These are phyloP conservation scores for Myotis daubentonii DNA, from an alignment of 2,797 vertebrate species.

Conservation along the genomic window DNA sequence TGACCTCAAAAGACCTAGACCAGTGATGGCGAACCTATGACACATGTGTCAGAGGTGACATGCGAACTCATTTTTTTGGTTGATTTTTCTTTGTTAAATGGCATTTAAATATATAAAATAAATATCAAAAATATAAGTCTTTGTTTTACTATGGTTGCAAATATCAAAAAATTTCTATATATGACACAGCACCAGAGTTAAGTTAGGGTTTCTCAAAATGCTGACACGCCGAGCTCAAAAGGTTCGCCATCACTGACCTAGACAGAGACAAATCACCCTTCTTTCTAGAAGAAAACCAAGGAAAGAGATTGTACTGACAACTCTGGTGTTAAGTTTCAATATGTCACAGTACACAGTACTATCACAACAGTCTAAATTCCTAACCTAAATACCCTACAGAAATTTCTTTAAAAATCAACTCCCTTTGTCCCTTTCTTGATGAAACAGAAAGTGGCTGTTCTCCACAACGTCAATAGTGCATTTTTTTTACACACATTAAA, in stretches of 20 bases:
- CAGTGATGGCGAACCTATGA: no score
- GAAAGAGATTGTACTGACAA: neutral
- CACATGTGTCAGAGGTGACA: no score
- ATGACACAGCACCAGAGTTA: no score
- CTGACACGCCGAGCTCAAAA: no score
- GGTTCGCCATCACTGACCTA: neutral
- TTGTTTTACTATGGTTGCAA: no score
- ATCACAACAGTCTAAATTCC: neutral
- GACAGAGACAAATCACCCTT: neutral
- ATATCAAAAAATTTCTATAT: no score
- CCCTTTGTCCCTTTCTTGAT: neutral
- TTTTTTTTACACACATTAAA: neutral
- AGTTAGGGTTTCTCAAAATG: no score
- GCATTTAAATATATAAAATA: no score
- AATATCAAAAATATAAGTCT: no score
- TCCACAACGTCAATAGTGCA: neutral
- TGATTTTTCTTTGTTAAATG: no score
- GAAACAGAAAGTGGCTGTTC: neutral
- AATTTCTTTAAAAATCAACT: neutral
- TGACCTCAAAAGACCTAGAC: neutral
- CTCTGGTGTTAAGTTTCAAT: neutral
- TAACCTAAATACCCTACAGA: neutral
- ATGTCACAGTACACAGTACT: neutral
- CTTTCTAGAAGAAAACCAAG: constrained; percentile 16
- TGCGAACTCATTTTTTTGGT: no score